Conservation (phyloP, 1,140 invertebrate species). For the Charaxes varanes region DNA sequence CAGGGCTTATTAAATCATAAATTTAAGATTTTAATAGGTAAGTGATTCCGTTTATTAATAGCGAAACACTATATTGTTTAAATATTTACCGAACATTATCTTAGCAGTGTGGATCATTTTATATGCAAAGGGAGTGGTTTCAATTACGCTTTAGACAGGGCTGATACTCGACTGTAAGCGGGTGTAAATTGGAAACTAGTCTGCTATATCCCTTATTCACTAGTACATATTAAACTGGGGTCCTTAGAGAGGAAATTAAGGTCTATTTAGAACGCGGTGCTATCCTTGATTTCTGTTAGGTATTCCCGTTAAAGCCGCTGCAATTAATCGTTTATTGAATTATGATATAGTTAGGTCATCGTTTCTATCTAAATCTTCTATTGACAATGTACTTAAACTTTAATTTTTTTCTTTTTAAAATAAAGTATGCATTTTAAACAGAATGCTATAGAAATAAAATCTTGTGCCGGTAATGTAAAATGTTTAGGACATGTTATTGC, state of each 20-base stretch:
- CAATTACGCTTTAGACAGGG: slow-evolving; percentile 17
- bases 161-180: slow-evolving; percentile 7
- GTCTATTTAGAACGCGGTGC: slow-evolving; percentile 11
- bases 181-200: slow-evolving; percentile 8
- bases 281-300: slow-evolving; percentile 13
- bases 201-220: background rate
- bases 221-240: background rate
- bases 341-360: too few relatives aligned
- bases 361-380: too few relatives aligned
- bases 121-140: slow-evolving; percentile 15
- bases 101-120: slow-evolving; percentile 4
- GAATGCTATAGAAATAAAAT: too few relatives aligned
- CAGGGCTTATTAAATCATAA: too few relatives aligned
- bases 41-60: too few relatives aligned
- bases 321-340: slow-evolving; percentile 7
- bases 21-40: too few relatives aligned
- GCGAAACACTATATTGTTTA: too few relatives aligned
- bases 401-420: too few relatives aligned
- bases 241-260: slow-evolving; percentile 11
- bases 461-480: too few relatives aligned
- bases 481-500: too few relatives aligned
- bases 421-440: too few relatives aligned
- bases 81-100: slow-evolving; percentile 5
- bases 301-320: slow-evolving; percentile 1
- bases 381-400: too few relatives aligned